Conservation (phyloP, 2,888 invertebrate species). For the Parnassius apollo region DNA sequence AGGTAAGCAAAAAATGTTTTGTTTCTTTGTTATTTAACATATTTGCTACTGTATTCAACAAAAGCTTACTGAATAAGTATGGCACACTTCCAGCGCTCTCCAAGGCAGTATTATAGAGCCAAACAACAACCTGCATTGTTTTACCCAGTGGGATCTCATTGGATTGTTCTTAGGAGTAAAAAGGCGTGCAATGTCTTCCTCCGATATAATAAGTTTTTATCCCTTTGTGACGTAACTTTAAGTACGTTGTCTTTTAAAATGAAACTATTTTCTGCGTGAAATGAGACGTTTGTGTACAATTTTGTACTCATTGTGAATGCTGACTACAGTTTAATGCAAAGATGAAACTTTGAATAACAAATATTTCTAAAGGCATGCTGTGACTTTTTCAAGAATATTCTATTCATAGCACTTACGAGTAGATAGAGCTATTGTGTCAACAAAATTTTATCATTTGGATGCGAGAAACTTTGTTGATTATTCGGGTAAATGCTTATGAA, state of each 20-base stretch:
- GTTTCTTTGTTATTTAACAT: constrained; percentile 42
- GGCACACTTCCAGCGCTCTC: constrained; percentile 39
- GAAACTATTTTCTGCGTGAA: constrained; percentile 34
- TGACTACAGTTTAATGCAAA: constrained; percentile 11
- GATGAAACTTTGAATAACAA: constrained; percentile 7
- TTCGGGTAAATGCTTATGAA: no score
- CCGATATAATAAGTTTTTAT: constrained; percentile 57
- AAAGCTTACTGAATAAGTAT: constrained; percentile 34
- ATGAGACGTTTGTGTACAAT: constrained; percentile 30
- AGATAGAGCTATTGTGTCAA: no score
- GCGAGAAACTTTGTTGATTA: no score
- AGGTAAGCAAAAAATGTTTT: constrained; percentile 28
- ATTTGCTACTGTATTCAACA: constrained; percentile 58
- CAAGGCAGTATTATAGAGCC: constrained; percentile 33
- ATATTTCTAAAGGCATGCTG: no score
- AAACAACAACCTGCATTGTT: constrained; percentile 39
- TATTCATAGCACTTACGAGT: no score
- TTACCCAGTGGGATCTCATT: constrained; percentile 42
- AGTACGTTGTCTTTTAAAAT: constrained; percentile 45
- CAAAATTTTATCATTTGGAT: no score
- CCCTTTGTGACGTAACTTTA: constrained; percentile 46
- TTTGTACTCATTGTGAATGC: constrained; percentile 10
- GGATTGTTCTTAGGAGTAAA: constrained; percentile 49
- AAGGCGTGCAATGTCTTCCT: constrained; percentile 42
- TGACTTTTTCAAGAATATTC: no score